Evolutionary conservation across 2,797 vertebrate genomes (phyloP).

Genomic region (Ctenosaura bakeri): DNA sequence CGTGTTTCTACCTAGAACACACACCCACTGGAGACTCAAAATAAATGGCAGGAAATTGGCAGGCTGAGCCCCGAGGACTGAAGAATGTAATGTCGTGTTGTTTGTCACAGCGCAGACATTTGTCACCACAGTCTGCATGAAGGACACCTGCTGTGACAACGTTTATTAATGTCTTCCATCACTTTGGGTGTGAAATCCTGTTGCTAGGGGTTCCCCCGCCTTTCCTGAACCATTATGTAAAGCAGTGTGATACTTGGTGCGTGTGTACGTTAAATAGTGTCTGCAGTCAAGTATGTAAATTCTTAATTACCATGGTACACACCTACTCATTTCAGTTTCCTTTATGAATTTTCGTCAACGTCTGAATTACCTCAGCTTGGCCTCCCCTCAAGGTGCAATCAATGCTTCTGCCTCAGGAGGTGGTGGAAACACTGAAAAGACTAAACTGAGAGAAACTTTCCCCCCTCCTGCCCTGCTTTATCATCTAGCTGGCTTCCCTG

Average conservation of each 20-base stretch:
- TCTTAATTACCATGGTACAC: slow-evolving; percentile 53
- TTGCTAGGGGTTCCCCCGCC: slow-evolving; percentile 33
- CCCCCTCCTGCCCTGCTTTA: slow-evolving; percentile 13
- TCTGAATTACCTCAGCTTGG: slow-evolving; percentile 62
- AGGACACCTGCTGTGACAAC: slow-evolving; percentile 73
- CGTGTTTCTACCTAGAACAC: slow-evolving; percentile 37
- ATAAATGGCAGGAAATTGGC: slow-evolving; percentile 73
- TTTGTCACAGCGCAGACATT: slow-evolving; percentile 66
- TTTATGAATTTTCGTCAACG: slow-evolving; percentile 48
- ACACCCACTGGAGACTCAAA: slow-evolving; percentile 51
- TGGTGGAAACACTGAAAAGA: not conserved
- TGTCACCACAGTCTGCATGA: slow-evolving; percentile 68
- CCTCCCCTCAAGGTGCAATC: slow-evolving; percentile 29
- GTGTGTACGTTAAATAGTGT: slow-evolving; percentile 45
- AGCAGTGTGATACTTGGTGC: slow-evolving; percentile 58
- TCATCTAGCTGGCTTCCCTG: slow-evolving; percentile 43
- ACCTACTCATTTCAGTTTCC: slow-evolving; percentile 56
- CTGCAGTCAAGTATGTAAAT: slow-evolving; percentile 65
- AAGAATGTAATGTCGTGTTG: slow-evolving; percentile 53
- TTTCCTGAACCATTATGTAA: slow-evolving; percentile 62
- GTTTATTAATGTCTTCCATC: slow-evolving; percentile 65
- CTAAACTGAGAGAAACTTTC: not conserved
- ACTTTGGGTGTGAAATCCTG: slow-evolving; percentile 36
- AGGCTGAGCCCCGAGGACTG: slow-evolving; percentile 65
- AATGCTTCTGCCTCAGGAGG: slow-evolving; percentile 21